Evolutionary conservation across 2,888 invertebrate species (phyloP).

Genomic region (Aquatica leii): DNA sequence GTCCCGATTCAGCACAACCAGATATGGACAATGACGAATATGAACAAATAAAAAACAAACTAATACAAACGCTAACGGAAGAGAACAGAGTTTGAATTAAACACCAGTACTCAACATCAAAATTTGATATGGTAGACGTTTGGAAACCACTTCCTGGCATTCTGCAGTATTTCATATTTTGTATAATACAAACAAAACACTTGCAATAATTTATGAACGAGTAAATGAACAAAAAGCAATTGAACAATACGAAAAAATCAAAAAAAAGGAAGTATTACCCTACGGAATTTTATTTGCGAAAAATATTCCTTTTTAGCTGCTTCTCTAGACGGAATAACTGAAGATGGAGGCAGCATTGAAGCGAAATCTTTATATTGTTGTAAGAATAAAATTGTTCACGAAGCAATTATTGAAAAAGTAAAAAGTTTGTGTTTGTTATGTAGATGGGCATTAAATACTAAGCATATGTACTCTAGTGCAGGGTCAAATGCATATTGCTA

Average conservation of each 20-base stretch:
- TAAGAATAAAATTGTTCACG: conserved; percentile 26
- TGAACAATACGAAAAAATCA: conserved; percentile 21
- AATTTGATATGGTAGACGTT: conserved; percentile 2
- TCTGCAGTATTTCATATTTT: background rate
- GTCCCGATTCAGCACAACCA: too few species aligned
- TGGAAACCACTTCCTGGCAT: conserved; percentile 6
- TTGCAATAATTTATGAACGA: conserved; percentile 1
- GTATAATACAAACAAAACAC: background rate
- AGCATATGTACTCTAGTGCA: background rate
- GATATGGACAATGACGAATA: background rate
- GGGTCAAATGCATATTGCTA: conserved; percentile 1
- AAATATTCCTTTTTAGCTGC: background rate
- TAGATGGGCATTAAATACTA: conserved; percentile 37
- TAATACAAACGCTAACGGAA: background rate
- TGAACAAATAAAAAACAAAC: background rate
- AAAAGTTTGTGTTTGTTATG: conserved; percentile 29
- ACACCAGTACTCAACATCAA: background rate
- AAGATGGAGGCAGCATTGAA: conserved; percentile 35
- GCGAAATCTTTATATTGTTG: conserved; percentile 31
- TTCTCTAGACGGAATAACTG: conserved; percentile 30
- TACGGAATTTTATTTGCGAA: background rate
- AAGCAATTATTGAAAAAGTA: conserved; percentile 24
- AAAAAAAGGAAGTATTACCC: conserved; percentile 7
- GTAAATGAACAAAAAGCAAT: background rate
- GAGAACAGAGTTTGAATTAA: background rate